Conservation (phyloP, 2,113 vertebrate species). For the rat (Rattus norvegicus) region GRCr8 NC_086020.1:59301001-59301500, state of each 20-base stretch:
- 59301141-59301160: not conserved
- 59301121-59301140: not conserved
- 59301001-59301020: conserved; percentile 33
- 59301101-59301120: conserved; percentile 22
- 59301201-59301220: conserved; percentile 51
- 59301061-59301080: conserved; percentile 47
- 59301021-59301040: conserved; percentile 40
- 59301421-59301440: conserved; percentile 18
- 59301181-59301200: not conserved
- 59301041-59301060: not conserved
- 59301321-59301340: conserved; percentile 2
- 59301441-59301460: conserved; percentile 36
- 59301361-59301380: conserved; percentile 1
- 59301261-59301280: conserved; percentile 12
- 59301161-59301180: conserved; percentile 38
- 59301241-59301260: conserved; percentile 45
- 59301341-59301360: not conserved
- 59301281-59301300: not conserved
- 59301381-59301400: not conserved
- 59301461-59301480: conserved; percentile 51
- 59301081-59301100: conserved; percentile 3
- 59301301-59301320: not conserved
- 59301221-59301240: conserved; percentile 22
- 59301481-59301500: not conserved
- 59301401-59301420: conserved; percentile 48